Evolutionary conservation across 2,113 vertebrate genomes (phyloP).

Genomic region (Mola mola): DNA sequence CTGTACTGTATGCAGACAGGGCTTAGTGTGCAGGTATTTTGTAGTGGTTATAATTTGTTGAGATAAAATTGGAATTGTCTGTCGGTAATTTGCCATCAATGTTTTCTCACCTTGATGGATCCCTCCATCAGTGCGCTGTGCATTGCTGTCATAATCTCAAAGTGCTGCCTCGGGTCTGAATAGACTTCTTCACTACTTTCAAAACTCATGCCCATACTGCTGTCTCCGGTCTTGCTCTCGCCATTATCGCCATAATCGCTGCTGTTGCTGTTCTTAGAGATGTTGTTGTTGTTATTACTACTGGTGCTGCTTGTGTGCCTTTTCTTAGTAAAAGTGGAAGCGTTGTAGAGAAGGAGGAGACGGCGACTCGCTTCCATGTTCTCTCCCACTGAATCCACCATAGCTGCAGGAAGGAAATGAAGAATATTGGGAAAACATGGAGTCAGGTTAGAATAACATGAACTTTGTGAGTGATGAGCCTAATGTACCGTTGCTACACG

Average conservation of each 20-base stretch:
- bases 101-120: constrained; percentile 72
- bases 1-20: too few species aligned
- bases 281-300: constrained; percentile 55
- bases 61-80: not conserved
- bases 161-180: constrained; percentile 59
- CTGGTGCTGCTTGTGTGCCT: constrained; percentile 37
- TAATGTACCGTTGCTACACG: too few species aligned
- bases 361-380: constrained; percentile 85
- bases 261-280: constrained; percentile 1
- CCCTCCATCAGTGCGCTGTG: constrained; percentile 85
- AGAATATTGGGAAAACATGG: too few species aligned
- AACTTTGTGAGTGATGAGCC: not conserved
- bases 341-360: constrained; percentile 83
- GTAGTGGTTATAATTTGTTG: too few species aligned
- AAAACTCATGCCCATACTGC: not conserved
- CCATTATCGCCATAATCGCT: not conserved
- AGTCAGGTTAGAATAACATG: too few species aligned
- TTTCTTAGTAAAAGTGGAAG: constrained; percentile 63
- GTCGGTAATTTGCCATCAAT: too few species aligned
- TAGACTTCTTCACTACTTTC: not conserved
- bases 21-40: too few species aligned
- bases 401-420: constrained; percentile 68
- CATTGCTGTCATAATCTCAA: constrained; percentile 82
- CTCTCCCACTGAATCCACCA: constrained; percentile 83
- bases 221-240: too few species aligned